phyloP scores from a whole-genome alignment of 30 jellyfish, hydroid and myxozoan genomes.

The Aurelia sp. region DNA sequence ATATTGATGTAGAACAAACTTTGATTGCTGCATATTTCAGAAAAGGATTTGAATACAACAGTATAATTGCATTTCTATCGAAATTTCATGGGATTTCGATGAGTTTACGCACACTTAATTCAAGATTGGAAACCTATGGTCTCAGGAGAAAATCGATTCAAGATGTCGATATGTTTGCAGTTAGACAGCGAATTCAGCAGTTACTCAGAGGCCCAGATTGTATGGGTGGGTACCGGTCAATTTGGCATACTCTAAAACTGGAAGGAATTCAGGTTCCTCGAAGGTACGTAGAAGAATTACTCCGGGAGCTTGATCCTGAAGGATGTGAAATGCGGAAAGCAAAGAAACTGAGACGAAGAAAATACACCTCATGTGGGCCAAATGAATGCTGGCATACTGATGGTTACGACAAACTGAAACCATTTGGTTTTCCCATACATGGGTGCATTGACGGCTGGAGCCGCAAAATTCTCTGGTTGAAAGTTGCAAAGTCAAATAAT shows the following conservation, averaged over 20 bases:
- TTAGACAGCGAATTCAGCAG: not conserved
- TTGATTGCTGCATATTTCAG: no score
- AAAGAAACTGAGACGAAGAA: constrained; percentile 11
- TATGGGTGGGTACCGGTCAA: constrained; percentile 16
- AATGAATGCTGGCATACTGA: constrained; percentile 21
- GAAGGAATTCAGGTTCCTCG: constrained; percentile 11
- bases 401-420: constrained; percentile 22
- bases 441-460: constrained; percentile 53
- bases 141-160: constrained; percentile 2
- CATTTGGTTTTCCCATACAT: constrained; percentile 56
- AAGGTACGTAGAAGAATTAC: not conserved
- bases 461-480: no score
- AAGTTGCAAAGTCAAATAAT: no score
- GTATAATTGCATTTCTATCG: not conserved
- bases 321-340: not conserved
- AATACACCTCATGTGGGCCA: constrained; percentile 34
- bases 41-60: no score
- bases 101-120: constrained; percentile 23
- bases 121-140: not conserved
- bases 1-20: no score
- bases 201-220: not conserved
- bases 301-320: not conserved
- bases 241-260: not conserved
- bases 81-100: not conserved
- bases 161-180: not conserved